These are phyloP conservation scores for Heterocephalus glaber DNA, from an alignment of 2,113 vertebrate genomes.

Conservation along the genomic window DNA sequence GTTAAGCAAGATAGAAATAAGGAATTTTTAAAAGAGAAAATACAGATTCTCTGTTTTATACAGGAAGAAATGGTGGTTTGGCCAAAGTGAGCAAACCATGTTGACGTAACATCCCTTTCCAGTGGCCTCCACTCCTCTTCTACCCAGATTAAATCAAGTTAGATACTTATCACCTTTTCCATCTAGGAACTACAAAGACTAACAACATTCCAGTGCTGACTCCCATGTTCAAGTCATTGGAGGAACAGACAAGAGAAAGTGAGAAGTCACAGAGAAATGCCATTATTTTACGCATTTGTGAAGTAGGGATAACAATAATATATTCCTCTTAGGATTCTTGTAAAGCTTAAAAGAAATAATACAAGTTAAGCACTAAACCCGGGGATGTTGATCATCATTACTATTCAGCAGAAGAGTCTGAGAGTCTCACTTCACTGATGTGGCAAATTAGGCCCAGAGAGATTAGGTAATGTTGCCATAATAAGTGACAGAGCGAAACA, in stretches of 20 bases:
- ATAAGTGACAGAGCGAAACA: background rate
- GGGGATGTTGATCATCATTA: background rate
- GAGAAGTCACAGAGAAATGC: slow-evolving; percentile 4
- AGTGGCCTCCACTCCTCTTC: background rate
- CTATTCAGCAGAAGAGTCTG: background rate
- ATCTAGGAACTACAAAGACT: background rate
- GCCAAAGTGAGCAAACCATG: background rate
- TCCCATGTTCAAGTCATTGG: background rate
- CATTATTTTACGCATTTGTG: background rate
- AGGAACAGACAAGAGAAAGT: background rate
- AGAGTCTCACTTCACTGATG: background rate
- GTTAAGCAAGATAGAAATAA: slow-evolving; percentile 30
- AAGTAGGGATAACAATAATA: background rate
- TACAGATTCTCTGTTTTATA: background rate
- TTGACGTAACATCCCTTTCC: background rate
- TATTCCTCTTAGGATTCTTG: background rate
- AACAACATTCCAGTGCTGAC: background rate
- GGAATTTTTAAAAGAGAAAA: background rate
- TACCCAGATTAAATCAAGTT: background rate
- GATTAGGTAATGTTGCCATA: background rate
- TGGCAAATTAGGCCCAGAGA: background rate
- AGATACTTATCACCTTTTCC: background rate
- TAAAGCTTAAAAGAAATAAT: background rate
- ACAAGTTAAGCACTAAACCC: background rate
- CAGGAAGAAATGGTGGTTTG: background rate